Conservation (phyloP, 1,140 invertebrate genomes). For the Pogonus chalceus region DNA sequence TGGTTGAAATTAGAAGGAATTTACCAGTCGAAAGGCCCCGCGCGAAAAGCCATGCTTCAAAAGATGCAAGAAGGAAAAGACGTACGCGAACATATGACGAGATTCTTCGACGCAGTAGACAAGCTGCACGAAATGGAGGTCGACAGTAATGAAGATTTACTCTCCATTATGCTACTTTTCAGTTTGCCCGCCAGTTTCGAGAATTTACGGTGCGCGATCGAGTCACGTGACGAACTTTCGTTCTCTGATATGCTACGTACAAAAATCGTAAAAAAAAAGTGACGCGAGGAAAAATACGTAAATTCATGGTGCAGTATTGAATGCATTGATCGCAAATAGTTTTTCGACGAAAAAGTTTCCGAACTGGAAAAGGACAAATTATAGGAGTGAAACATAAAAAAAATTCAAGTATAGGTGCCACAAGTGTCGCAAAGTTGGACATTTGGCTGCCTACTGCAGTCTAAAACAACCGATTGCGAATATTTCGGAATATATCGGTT, state of each 20-base stretch:
- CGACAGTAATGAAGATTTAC: constrained; percentile 17
- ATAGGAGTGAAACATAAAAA: not conserved
- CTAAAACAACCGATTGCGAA: not conserved
- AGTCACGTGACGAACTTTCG: constrained; percentile 19
- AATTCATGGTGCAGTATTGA: too few species aligned
- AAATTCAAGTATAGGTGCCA: constrained; percentile 11
- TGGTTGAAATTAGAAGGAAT: constrained; percentile 22
- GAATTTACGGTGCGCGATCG: constrained; percentile 24
- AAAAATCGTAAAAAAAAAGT: constrained; percentile 23
- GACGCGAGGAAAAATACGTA: too few species aligned
- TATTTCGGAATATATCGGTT: not conserved
- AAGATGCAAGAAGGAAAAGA: constrained; percentile 23
- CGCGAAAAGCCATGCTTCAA: constrained; percentile 15
- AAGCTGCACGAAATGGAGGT: constrained; percentile 22
- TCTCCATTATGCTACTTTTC: constrained; percentile 23
- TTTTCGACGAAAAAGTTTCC: too few species aligned
- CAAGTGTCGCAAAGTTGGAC: constrained; percentile 7
- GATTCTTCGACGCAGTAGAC: constrained; percentile 24
- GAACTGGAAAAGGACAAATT: not conserved
- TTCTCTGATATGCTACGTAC: constrained; percentile 11
- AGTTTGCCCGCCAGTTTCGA: constrained; percentile 23
- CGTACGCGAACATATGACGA: constrained; percentile 20
- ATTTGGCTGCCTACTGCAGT: constrained; percentile 12
- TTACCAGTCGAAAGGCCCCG: constrained; percentile 20
- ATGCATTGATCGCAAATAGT: too few species aligned